Conservation (phyloP, 2,797 vertebrate species). For the Peromyscus nudipes region DNA sequence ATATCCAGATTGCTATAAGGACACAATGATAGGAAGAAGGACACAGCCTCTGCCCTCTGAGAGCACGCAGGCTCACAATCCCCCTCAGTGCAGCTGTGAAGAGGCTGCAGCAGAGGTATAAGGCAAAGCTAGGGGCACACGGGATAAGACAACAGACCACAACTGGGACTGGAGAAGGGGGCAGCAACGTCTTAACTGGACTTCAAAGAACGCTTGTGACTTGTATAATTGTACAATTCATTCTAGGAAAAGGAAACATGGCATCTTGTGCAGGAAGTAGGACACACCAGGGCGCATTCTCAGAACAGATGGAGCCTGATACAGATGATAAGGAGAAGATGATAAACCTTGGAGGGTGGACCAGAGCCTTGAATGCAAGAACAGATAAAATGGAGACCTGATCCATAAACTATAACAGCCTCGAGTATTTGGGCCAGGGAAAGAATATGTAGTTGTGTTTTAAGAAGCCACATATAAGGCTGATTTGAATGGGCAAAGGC, state of each 20-base stretch:
- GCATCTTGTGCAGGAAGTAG: neutral
- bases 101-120: fast-evolving
- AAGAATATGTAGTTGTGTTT: neutral
- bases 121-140: neutral
- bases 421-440: neutral
- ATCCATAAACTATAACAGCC: neutral
- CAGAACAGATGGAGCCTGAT: neutral
- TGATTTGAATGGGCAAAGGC: neutral
- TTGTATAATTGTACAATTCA: neutral
- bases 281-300: neutral
- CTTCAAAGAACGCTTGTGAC: slow-evolving; percentile 4
- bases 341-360: neutral
- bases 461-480: neutral
- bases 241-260: slow-evolving; percentile 8
- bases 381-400: neutral
- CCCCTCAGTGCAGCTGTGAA: neutral
- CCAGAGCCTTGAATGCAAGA: neutral
- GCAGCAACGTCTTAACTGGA: neutral
- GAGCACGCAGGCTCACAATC: neutral
- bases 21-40: neutral
- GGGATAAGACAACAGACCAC: neutral
- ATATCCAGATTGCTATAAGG: neutral
- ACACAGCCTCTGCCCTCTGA: neutral
- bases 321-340: neutral
- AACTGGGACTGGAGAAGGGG: neutral